Percentiles rank a stretch among this genome's conserved stretches.
phyloP scores from a whole-genome alignment of 1,140 invertebrate species.

The Babylonia areolata region DNA sequence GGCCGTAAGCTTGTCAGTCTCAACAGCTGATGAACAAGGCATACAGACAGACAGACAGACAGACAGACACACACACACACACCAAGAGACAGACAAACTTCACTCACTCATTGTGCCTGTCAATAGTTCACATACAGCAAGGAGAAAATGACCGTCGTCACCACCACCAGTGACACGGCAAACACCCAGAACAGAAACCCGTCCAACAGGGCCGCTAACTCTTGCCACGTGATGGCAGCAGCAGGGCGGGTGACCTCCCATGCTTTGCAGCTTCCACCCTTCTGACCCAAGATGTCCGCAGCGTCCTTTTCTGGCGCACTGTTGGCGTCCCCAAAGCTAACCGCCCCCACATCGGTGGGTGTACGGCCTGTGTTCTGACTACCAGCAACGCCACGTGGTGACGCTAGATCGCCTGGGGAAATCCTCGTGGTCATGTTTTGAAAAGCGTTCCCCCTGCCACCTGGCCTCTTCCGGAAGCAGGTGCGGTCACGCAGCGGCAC shows the following conservation, averaged over 20 bases:
- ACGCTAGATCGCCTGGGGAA: background rate
- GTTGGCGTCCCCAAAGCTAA: background rate
- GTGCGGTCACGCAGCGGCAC: background rate
- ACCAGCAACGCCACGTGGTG: too few species aligned
- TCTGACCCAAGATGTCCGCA: background rate
- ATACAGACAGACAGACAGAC: too few species aligned
- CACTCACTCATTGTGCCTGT: too few species aligned
- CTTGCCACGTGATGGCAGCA: background rate
- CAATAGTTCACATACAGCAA: background rate
- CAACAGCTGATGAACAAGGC: too few species aligned
- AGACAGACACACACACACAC: too few species aligned
- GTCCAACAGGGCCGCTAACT: background rate
- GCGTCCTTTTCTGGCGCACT: background rate
- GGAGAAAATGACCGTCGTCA: background rate
- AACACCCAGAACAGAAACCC: background rate
- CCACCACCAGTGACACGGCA: background rate
- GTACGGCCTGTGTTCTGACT: too few species aligned
- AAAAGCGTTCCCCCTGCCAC: background rate
- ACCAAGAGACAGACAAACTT: too few species aligned
- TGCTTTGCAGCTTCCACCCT: background rate
- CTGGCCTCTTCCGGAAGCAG: background rate
- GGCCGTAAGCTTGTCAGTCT: too few species aligned
- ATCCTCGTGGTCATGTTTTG: background rate
- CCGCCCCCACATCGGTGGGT: background rate
- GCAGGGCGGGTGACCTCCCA: background rate